phyloP scores from a whole-genome alignment of 2,888 invertebrate species.

The Lasius fuliginosus region DNA sequence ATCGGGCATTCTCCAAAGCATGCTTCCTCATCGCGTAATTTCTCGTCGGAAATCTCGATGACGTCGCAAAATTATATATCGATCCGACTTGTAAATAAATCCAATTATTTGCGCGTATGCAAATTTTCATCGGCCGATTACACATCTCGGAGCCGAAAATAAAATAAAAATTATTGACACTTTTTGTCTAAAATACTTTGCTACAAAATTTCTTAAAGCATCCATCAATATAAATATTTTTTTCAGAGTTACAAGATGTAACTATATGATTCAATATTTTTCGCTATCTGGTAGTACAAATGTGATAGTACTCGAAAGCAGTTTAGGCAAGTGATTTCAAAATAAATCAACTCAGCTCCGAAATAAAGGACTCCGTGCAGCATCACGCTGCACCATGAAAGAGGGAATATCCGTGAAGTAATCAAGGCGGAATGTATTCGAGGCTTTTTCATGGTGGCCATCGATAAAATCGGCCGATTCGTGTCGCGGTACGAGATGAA shows the following conservation, averaged over 20 bases:
- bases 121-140: not conserved
- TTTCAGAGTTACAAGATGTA: not conserved
- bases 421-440: slow-evolving; percentile 33
- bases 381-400: not conserved
- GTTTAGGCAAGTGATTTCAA: not conserved
- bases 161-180: not conserved
- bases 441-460: slow-evolving; percentile 46
- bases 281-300: not conserved
- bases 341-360: slow-evolving; percentile 26
- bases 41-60: slow-evolving; percentile 40
- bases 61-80: slow-evolving; percentile 52
- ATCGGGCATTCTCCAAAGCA: slow-evolving; percentile 32
- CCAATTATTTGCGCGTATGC: slow-evolving; percentile 28
- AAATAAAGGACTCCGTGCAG: slow-evolving; percentile 28
- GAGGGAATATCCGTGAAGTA: slow-evolving; percentile 22
- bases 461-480: slow-evolving; percentile 63
- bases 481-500: slow-evolving; percentile 45
- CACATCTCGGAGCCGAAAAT: not conserved
- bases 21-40: not conserved
- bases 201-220: not conserved
- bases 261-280: not conserved
- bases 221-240: not conserved
- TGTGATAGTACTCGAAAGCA: not conserved
- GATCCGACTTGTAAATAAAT: slow-evolving; percentile 25
- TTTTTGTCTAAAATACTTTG: not conserved